A percentile compares a stretch with the other conserved stretches of the same genome.
Evolutionary conservation across 1,140 invertebrate species (phyloP).

Genomic region (Melanaphis sacchari): DNA sequence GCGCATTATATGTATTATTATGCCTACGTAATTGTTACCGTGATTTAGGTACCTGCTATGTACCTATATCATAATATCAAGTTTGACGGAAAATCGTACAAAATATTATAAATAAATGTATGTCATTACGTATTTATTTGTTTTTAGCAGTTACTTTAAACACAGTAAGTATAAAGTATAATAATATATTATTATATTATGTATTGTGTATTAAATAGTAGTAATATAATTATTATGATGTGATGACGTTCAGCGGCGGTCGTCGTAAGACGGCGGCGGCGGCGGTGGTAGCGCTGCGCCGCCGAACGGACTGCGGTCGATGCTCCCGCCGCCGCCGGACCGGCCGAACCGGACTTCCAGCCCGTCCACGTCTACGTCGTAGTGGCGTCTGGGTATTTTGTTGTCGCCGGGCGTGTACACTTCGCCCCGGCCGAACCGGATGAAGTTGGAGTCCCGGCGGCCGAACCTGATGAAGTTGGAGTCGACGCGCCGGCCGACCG

Average conservation of each 20-base stretch:
- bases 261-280: not conserved
- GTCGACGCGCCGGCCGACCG: conserved; percentile 37
- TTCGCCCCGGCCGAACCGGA: conserved; percentile 60
- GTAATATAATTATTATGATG: not conserved
- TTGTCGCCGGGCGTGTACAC: conserved; percentile 54
- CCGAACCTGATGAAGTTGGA: conserved; percentile 59
- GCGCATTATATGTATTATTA: no score
- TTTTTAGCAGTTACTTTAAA: not conserved
- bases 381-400: conserved; percentile 39
- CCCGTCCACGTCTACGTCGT: conserved; percentile 49
- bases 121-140: not conserved
- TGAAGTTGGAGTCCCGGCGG: conserved; percentile 59
- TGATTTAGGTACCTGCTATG: no score
- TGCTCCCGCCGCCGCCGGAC: not conserved
- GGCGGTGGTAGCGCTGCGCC: not conserved
- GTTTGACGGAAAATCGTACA: not conserved
- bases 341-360: conserved; percentile 49
- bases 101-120: not conserved
- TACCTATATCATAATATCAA: not conserved
- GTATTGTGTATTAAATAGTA: not conserved
- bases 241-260: conserved; percentile 8
- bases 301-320: not conserved
- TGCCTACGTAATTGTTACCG: no score
- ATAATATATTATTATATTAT: not conserved
- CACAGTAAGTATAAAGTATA: not conserved